Percentiles rank a stretch among this genome's conserved stretches.
Conservation (phyloP, 2,888 invertebrate genomes). For the Chrysodeixis includens region DNA sequence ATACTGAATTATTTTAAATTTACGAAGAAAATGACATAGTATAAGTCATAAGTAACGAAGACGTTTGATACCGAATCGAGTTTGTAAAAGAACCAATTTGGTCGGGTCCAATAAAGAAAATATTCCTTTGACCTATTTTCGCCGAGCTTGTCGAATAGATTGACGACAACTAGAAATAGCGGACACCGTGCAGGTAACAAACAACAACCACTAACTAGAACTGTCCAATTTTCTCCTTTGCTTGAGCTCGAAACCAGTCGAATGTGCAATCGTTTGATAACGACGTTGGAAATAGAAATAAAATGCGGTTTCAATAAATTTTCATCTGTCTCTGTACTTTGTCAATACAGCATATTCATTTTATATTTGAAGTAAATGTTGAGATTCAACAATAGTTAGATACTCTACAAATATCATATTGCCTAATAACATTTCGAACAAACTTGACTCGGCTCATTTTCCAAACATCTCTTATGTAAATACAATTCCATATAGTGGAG, state of each 20-base stretch:
- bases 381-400: too few species aligned
- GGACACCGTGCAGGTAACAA: background rate
- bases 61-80: too few species aligned
- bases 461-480: conserved; percentile 1
- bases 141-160: conserved; percentile 20
- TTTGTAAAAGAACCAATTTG: too few species aligned
- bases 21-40: too few species aligned
- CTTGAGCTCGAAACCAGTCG: background rate
- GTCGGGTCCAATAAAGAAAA: background rate
- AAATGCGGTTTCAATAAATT: too few species aligned
- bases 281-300: background rate
- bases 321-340: too few species aligned
- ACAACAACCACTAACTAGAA: background rate
- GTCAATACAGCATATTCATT: too few species aligned
- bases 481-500: conserved; percentile 1
- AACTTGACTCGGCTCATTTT: background rate
- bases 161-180: conserved; percentile 10
- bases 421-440: background rate
- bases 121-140: conserved; percentile 7
- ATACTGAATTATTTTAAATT: too few species aligned
- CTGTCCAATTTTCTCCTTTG: background rate
- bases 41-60: too few species aligned
- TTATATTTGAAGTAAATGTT: too few species aligned
- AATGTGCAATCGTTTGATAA: background rate
- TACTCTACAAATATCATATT: too few species aligned